Evolutionary conservation across 2,888 invertebrate genomes (phyloP).

Genomic region (Deilephila porcellus): DNA sequence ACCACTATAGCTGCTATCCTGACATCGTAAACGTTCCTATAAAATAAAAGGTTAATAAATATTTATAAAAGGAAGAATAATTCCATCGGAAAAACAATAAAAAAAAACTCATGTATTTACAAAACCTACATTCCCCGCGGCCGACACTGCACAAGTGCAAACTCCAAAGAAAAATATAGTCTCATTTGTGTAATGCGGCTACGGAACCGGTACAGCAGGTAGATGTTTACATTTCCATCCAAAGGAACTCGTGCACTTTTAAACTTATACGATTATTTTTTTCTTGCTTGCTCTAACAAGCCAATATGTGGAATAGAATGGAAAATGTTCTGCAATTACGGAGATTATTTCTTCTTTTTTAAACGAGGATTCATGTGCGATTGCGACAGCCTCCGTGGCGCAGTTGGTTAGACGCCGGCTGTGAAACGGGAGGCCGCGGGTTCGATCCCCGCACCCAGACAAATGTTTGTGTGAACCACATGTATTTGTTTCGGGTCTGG

Average conservation of each 20-base stretch:
- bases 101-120: not conserved
- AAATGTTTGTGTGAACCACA: no score
- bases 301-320: not conserved
- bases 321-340: not conserved
- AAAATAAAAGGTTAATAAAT: no score
- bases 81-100: not conserved
- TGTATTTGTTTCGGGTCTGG: no score
- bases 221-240: conserved; percentile 42
- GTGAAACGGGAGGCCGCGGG: no score
- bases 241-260: conserved; percentile 15
- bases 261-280: conserved; percentile 20
- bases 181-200: conserved; percentile 51
- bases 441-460: no score
- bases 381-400: no score
- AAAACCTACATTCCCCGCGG: not conserved
- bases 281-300: conserved; percentile 14
- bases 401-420: no score
- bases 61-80: not conserved
- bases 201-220: conserved; percentile 46
- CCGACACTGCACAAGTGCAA: conserved; percentile 9
- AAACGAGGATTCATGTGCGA: not conserved
- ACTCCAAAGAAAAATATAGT: conserved; percentile 46
- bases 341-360: not conserved
- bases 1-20: no score
- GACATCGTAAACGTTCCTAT: no score